Evolutionary conservation across 2,113 vertebrate genomes (phyloP).

Genomic region (Mesitornis unicolor): DNA sequence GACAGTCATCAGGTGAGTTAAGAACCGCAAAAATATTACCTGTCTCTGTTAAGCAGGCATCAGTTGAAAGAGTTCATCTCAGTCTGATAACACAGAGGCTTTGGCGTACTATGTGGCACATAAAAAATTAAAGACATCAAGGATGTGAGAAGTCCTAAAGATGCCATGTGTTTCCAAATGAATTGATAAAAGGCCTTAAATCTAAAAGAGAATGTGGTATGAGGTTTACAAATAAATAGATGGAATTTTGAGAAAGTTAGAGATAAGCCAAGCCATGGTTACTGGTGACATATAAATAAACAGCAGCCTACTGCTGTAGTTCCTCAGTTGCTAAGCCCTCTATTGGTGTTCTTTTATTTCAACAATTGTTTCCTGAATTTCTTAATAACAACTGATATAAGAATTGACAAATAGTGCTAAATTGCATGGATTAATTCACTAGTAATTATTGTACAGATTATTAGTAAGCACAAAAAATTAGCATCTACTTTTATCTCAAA

Average conservation of each 20-base stretch:
- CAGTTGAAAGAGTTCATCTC: slow-evolving; percentile 22
- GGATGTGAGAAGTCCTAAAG: slow-evolving; percentile 58
- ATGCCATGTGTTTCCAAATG: slow-evolving; percentile 56
- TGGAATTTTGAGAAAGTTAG: slow-evolving; percentile 44
- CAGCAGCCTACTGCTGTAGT: background rate
- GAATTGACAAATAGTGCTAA: slow-evolving; percentile 62
- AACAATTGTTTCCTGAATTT: slow-evolving; percentile 67
- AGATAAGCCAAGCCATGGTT: background rate
- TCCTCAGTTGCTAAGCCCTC: background rate
- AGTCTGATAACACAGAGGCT: background rate
- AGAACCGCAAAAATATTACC: slow-evolving; percentile 26
- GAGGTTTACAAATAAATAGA: slow-evolving; percentile 64
- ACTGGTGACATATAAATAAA: slow-evolving; percentile 28
- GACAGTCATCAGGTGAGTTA: slow-evolving; percentile 34
- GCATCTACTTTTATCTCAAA: slow-evolving; percentile 53
- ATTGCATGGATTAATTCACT: slow-evolving; percentile 56
- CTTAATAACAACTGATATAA: slow-evolving; percentile 28
- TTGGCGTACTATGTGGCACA: background rate
- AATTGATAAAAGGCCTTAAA: slow-evolving; percentile 69
- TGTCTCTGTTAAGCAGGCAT: slow-evolving; percentile 21
- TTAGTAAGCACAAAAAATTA: slow-evolving; percentile 65
- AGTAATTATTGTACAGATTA: slow-evolving; percentile 54
- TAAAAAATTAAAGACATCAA: slow-evolving; percentile 65
- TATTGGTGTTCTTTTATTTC: slow-evolving; percentile 26
- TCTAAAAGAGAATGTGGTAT: slow-evolving; percentile 72